Evolutionary conservation across 2,888 invertebrate genomes (phyloP).

Genomic region (Nemoura dubitans): DNA sequence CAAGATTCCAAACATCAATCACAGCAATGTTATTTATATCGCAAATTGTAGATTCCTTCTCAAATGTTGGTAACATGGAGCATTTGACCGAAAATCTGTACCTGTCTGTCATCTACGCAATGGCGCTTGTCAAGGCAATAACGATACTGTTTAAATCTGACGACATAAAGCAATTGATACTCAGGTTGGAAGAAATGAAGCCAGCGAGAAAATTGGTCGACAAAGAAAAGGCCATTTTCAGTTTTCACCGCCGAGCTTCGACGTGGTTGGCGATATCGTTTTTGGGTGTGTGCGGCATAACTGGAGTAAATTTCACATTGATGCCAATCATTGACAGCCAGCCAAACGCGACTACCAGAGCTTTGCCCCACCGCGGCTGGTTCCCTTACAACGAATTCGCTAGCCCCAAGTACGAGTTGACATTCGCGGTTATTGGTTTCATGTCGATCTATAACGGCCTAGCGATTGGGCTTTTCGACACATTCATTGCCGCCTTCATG

Average conservation of each 20-base stretch:
- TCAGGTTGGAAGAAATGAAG: background rate
- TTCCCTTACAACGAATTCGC: constrained; percentile 1
- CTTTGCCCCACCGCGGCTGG: background rate
- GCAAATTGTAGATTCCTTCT: constrained; percentile 4
- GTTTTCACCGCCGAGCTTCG: background rate
- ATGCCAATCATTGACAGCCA: background rate
- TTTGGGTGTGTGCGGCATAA: background rate
- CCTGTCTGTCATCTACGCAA: background rate
- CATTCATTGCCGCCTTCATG: background rate
- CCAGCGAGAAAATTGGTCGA: background rate
- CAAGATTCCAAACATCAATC: background rate
- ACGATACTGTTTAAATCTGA: background rate
- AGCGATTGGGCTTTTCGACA: background rate
- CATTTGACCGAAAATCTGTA: constrained; percentile 20
- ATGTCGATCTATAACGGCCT: background rate
- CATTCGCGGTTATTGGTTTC: background rate
- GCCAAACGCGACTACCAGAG: background rate
- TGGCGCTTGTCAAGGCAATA: background rate
- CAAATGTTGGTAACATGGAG: background rate
- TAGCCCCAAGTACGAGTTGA: constrained; percentile 9
- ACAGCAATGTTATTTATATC: background rate
- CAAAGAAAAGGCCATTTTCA: background rate
- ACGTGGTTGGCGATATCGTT: background rate
- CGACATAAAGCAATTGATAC: background rate
- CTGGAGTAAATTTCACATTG: background rate